Base-by-base conservation (phyloP, 1,140 invertebrate genomes). In the Chymomyza costata region DNA sequence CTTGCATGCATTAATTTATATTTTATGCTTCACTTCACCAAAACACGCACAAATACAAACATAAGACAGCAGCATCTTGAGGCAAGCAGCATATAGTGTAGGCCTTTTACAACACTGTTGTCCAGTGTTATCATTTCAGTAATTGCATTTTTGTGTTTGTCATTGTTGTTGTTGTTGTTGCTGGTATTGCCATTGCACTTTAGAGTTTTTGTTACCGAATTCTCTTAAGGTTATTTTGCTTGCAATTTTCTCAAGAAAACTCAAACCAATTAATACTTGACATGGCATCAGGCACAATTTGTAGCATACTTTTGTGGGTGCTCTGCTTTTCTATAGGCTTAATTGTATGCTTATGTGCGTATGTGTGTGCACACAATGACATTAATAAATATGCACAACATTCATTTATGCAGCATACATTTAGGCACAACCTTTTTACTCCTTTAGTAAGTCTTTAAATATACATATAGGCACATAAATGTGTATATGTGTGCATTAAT, bases 91-190 rank as follows among this genome's bases (percentile, higher is more conserved):
- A 62, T 59, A 47, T 65, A 34, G 73, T 58, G 57, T 53, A n/a
- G n/a, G n/a, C 71, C 61, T 62, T 76, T 71, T 78, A 37, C 63
- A 53, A 51, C 38, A 56, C 51, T 45, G 62, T 80, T 71, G 71
- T 71, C 67, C 73, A 71, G n/a, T 78, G 73, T 78, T 78, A 80
- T 78, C 71, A 78, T 80, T 78, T 78, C 59, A 53, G 66, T 78
- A 78, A 78, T 80, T 80, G 71, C 71, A 78, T 76, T 76, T 78
- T 78, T 78, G 71, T 76, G 71, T 71, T 76, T 71, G 66, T 56
- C 71, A 57, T 78, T 78, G 71, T 78, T 69, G 37, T 38, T 64
- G 56, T 50, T 53, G 51, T 34, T 64, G 53, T 21, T 31, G 11
- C 28, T 55, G 54, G 31, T 63, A 51, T 46, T 55, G 44, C 35